Evolutionary conservation across 1,140 invertebrate genomes (phyloP).

Genomic region (Hyposmocoma kahamanoa): DNA sequence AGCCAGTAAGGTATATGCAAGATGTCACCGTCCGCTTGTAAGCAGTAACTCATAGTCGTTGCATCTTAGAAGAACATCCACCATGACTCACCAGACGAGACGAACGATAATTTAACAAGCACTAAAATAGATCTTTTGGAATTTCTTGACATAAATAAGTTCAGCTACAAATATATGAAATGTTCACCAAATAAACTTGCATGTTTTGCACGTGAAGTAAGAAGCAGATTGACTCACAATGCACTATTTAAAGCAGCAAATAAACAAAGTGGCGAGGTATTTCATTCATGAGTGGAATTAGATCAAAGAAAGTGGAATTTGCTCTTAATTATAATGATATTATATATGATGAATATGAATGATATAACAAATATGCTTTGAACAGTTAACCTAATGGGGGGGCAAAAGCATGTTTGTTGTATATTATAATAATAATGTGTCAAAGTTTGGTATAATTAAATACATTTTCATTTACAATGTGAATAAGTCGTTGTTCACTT

Average conservation of each 20-base stretch:
- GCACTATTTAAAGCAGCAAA: background rate
- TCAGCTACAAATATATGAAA: background rate
- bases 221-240: too few relatives aligned
- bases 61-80: conserved; percentile 31
- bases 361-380: too few relatives aligned
- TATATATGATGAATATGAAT: too few relatives aligned
- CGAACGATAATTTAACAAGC: conserved; percentile 27
- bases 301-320: conserved; percentile 16
- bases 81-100: conserved; percentile 34
- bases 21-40: conserved; percentile 3
- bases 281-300: conserved; percentile 13
- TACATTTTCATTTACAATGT: too few relatives aligned
- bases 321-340: too few relatives aligned
- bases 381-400: too few relatives aligned
- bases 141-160: conserved; percentile 15
- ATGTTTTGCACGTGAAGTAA: too few relatives aligned
- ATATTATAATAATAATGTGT: too few relatives aligned
- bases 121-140: conserved; percentile 30
- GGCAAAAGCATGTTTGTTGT: too few relatives aligned
- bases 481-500: too few relatives aligned
- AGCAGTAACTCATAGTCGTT: conserved; percentile 3
- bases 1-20: conserved; percentile 23
- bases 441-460: too few relatives aligned
- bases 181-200: too few relatives aligned
- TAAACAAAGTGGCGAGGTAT: conserved; percentile 1